Evolutionary conservation across 2,113 vertebrate genomes (phyloP).

Genomic region (Cyanoliseus patagonus): DNA sequence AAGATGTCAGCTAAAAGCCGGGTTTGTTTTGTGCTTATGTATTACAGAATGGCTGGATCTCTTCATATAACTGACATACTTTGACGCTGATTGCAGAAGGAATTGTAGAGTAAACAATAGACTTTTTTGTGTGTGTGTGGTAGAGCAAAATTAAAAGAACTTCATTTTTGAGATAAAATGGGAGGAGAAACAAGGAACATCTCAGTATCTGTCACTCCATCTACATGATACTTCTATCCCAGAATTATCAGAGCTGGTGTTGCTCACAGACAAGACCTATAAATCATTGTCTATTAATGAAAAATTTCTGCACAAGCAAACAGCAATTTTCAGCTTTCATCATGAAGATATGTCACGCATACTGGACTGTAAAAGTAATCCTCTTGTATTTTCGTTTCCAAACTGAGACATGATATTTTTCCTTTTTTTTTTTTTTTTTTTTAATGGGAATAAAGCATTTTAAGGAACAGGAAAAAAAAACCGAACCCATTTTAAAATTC

Average conservation of each 20-base stretch:
- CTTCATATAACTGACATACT: background rate
- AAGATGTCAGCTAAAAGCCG: background rate
- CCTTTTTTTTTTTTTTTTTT: background rate
- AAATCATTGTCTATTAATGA: background rate
- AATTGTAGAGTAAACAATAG: background rate
- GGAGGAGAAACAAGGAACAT: background rate
- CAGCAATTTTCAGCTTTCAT: background rate
- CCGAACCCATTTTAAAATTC: conserved; percentile 19
- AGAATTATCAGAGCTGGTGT: background rate
- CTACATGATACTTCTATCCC: background rate
- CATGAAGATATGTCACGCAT: background rate
- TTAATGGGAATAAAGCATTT: background rate
- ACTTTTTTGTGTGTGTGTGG: background rate
- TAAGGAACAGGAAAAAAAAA: background rate
- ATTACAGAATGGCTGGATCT: background rate
- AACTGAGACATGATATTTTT: background rate
- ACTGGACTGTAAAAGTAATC: background rate
- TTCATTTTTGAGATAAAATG: background rate
- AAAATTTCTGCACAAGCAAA: background rate
- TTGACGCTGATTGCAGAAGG: background rate
- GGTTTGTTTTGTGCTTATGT: background rate
- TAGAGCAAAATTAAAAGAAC: background rate
- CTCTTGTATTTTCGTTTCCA: conserved; percentile 21
- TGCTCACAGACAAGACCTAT: background rate
- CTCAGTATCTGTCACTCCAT: background rate